Percentiles rank a stretch among this genome's conserved stretches.
Evolutionary conservation across 2,797 vertebrate species (phyloP).

Genomic region (Syngnathus acus): DNA sequence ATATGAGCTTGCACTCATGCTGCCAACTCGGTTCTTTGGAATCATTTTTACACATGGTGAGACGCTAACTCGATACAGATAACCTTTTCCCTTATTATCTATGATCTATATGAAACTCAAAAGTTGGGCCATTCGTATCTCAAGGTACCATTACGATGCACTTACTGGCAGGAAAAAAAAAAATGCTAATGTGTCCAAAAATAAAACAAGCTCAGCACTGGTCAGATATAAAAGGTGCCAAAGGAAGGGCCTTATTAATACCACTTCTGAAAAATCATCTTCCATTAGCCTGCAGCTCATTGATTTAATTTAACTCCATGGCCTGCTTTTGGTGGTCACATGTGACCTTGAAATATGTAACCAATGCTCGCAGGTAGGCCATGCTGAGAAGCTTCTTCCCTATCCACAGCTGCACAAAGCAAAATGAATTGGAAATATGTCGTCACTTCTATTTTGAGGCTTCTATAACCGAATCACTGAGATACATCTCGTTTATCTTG

Average conservation of each 20-base stretch:
- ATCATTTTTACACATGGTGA: neutral
- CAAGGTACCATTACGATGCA: neutral
- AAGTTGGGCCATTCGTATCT: too few species aligned
- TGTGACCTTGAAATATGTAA: slow-evolving; percentile 38
- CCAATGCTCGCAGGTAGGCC: slow-evolving; percentile 17
- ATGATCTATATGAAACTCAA: too few species aligned
- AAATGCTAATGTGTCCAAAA: slow-evolving; percentile 10
- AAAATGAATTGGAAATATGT: slow-evolving; percentile 51
- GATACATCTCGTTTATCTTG: slow-evolving; percentile 6
- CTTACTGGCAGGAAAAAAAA: too few species aligned
- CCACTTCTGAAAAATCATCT: slow-evolving; percentile 38
- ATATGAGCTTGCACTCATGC: neutral
- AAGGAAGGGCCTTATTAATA: slow-evolving; percentile 44
- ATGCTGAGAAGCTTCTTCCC: slow-evolving; percentile 6
- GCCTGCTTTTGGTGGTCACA: slow-evolving; percentile 36
- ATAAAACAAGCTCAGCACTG: slow-evolving; percentile 15
- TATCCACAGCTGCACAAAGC: slow-evolving; percentile 37
- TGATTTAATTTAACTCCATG: slow-evolving; percentile 49
- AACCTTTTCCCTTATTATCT: too few species aligned
- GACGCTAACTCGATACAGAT: too few species aligned
- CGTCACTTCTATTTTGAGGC: slow-evolving; percentile 9
- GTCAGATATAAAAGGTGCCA: slow-evolving; percentile 51
- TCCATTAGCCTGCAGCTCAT: slow-evolving; percentile 53
- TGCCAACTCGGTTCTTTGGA: neutral
- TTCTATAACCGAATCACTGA: too few species aligned